Evolutionary conservation across 2,888 invertebrate genomes (phyloP), one percentile per base, ranked within the genome.

Genomic region (Cetonia aurata): DNA sequence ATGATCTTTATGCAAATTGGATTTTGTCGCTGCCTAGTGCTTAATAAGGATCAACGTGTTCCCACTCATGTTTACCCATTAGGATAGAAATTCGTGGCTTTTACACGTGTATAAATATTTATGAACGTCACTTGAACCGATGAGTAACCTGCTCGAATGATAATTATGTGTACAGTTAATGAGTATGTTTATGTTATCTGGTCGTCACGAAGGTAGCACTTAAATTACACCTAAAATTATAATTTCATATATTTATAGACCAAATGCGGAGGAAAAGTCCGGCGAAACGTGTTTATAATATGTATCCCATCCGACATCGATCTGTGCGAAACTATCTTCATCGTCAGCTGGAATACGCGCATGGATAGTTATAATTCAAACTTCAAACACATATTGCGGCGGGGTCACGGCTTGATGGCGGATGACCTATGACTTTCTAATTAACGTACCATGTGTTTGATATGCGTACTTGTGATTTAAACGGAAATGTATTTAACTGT

Each of bases 401-500:
- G 60, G 71, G 59, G 71, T 67, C 67, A 67, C 25, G 52, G 41
- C 46, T 65, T 62, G 55, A 17, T 46, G 46, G 60, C 67, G 60
- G 33, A 67, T 53, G 42, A 67, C 67, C 60, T 67, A 50, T 56
- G 31, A 33, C 71, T 70, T 60, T 48, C 50, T 67, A 71, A 71
- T 71, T 71, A 71, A 71, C 50, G 46, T 33, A 41, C 48, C 55
- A 55, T 55, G 37, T 65, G 62, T 41, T 65, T 17, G 17, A 50
- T 37, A 50, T 50, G 62, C 12, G 37, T 41, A 19, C 50, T 19
- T 52, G 62, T 37, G 17, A 17, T 15, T 65, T 52, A 17, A 50
- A 52, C 10, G 37, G 33, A 12, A 25, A 50, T 12, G 50, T 62
- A 15, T 65, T 37, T 52, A 52, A 52, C 52, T 52, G 9, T 25